Evolutionary conservation across 2,113 vertebrate species (phyloP), one percentile per base, ranked within the genome.

Genomic region (Hyperopisus bebe): DNA sequence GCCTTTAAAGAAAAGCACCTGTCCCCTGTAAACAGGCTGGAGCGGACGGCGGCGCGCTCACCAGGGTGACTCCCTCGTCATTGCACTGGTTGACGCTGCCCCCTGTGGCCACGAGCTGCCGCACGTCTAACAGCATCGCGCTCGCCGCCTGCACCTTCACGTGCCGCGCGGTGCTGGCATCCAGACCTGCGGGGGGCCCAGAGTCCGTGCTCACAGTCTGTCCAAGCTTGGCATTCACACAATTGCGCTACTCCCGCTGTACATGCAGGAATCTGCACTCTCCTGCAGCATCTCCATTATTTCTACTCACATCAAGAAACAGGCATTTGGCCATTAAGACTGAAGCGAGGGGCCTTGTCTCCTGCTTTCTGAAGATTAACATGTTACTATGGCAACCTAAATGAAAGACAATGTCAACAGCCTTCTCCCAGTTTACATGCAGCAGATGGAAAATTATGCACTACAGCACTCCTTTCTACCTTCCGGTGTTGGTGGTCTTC

Each of bases 1-100:
- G 3, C 74, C 66, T 27, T 74, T n/a, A 62, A 62, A 62, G 66
- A 15, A 31, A 74, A 15, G n/a, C 66, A 35, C 31, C 66, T 35
- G 66, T 74, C 66, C 4, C 15, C 1, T 2, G 35, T 80, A 11
- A 80, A 17, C 15, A 19, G 2, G 74, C 35, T 42, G 31, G 5
- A 80, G 74, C n/a, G 31, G 35, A 39, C 0, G 35, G n/a, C 27
- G 62, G 27, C 27, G 1, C 15, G 93, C 97, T 95, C 92, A 99
- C 98, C 96, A 99, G 93, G 3, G 98, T 98, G 85, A 99, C 96
- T 8, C 98, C 97, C 0, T 99, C 97, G 3, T 97, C 96, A 5
- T 97, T 98, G 92, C 95, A 93, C 91, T 97, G 97, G 90, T 97
- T 97, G 84, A 99, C 94, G 0, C 94, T 95, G 74, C 94, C 96